A percentile compares a stretch with the other conserved stretches of the same genome.
Evolutionary conservation across 1,140 invertebrate genomes (phyloP).

Genomic region (Dinoponera quadriceps): DNA sequence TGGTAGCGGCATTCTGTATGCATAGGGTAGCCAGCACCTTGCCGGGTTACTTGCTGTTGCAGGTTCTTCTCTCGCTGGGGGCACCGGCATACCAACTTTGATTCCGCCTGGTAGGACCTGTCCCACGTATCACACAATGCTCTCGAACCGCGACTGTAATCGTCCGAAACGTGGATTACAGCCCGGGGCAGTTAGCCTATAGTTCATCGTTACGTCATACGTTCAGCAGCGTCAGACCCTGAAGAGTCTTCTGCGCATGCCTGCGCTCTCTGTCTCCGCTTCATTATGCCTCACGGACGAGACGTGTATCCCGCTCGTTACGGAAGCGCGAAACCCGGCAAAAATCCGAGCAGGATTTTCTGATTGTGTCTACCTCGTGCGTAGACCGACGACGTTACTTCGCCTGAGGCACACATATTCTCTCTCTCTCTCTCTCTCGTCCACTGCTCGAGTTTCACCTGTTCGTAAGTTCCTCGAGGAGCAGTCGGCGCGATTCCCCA

Average conservation of each 20-base stretch:
- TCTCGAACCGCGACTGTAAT: slow-evolving; percentile 55
- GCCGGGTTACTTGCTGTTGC: slow-evolving; percentile 75
- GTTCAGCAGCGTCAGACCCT: not conserved
- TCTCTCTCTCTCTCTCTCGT: not conserved
- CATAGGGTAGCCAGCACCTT: slow-evolving; percentile 82
- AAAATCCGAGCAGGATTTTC: slow-evolving; percentile 7
- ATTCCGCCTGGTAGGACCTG: slow-evolving; percentile 77
- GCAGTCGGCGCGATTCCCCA: slow-evolving; percentile 37
- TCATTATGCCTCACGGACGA: slow-evolving; percentile 25
- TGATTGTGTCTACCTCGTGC: not conserved
- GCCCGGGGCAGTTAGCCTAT: slow-evolving; percentile 14
- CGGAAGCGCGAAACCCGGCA: not conserved
- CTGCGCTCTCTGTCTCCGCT: slow-evolving; percentile 5
- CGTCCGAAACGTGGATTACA: slow-evolving; percentile 66
- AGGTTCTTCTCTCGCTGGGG: slow-evolving; percentile 74
- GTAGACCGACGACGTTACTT: slow-evolving; percentile 21
- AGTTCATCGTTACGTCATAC: slow-evolving; percentile 14
- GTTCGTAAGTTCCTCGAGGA: slow-evolving; percentile 27
- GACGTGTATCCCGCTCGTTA: not conserved
- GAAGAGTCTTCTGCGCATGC: too few species aligned
- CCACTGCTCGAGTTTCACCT: slow-evolving; percentile 43
- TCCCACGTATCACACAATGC: slow-evolving; percentile 65
- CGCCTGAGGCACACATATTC: not conserved
- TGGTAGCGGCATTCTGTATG: slow-evolving; percentile 85
- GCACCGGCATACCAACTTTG: slow-evolving; percentile 81